Evolutionary conservation across 2,888 invertebrate genomes (phyloP).

Genomic region (Zygothrica quintamaculata): DNA sequence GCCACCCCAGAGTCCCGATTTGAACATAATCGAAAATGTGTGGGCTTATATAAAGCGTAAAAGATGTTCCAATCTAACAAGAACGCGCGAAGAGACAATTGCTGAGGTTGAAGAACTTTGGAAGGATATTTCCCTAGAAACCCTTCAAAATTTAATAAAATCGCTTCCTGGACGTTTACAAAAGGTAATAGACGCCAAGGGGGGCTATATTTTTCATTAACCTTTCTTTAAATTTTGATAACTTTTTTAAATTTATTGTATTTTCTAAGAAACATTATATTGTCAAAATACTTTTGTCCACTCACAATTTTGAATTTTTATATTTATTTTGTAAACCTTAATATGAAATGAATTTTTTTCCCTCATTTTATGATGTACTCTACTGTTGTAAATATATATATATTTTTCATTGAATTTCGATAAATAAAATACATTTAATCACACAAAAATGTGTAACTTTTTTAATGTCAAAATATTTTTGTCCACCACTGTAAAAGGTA

Average conservation of each 20-base stretch:
- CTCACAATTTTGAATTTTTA: slow-evolving; percentile 4
- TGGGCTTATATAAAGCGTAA: too few species aligned
- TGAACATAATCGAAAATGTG: too few species aligned
- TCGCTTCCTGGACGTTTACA: background rate
- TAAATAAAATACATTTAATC: slow-evolving; percentile 8
- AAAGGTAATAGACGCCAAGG: background rate
- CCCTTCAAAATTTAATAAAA: background rate
- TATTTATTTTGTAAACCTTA: slow-evolving; percentile 2
- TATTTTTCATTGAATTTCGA: slow-evolving; percentile 2
- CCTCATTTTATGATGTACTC: background rate
- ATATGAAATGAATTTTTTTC: slow-evolving; percentile 6
- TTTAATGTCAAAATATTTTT: slow-evolving; percentile 8
- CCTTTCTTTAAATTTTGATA: background rate
- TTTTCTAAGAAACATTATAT: background rate
- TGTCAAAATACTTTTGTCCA: slow-evolving; percentile 8
- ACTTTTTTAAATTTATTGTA: background rate
- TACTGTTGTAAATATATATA: slow-evolving; percentile 3
- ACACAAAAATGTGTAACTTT: slow-evolving; percentile 7
- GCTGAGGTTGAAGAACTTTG: too few species aligned
- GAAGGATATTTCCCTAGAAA: too few species aligned
- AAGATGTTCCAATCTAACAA: too few species aligned
- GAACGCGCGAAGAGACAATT: too few species aligned
- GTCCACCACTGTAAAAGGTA: background rate
- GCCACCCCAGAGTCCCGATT: too few species aligned
- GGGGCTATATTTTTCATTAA: background rate